Base-by-base conservation (phyloP, 2,113 vertebrate species). In the Ochotona curzoniae region DNA sequence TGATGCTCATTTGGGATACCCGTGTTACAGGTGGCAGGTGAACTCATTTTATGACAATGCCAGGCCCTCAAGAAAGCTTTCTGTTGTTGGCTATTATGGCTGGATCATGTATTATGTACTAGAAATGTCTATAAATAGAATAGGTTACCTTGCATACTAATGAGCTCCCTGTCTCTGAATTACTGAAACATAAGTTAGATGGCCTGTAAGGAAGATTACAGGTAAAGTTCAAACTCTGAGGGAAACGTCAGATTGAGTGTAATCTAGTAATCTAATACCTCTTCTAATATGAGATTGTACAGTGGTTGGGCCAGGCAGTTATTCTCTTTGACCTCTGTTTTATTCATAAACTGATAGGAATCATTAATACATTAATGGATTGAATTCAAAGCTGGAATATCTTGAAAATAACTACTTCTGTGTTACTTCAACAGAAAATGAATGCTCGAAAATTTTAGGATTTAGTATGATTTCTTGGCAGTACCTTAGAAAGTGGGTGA, bases 381-480 rank as follows among this genome's bases (percentile, higher is more conserved):
- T 80, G 57, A 87, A 47, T 93, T 90, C 44, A 93, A 57, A 87
- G 35, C 30, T 83, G 87, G 63, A 83, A 67, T 51, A 3, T 89
- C 75, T 61, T 23, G 13, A 9, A 79, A 84, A 38, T 79, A 91
- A 32, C 26, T 81, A 47, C 38, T 67, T 93, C 49, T 83, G 0
- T 80, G 60, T 89, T 91, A 61, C 28, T 61, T 32, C 86, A 93
- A 69, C 2, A 75, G 51, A 81, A 81, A 93, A 74, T 63, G 38
- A 51, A 17, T 93, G n/a, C 73, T 21, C 32, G 64, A 87, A 82
- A 70, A 51, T 90, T 83, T 96, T 14, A 74, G 13, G 79, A 70
- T 80, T 89, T 96, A n/a, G 13, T 89, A 74, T 90, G 32, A 76
- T 88, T 23, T 14, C 13, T 67, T 26, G 11, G 75, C 89, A 94